phyloP scores from a whole-genome alignment of 2,113 vertebrate species.

The Triplophysa rosa region DNA sequence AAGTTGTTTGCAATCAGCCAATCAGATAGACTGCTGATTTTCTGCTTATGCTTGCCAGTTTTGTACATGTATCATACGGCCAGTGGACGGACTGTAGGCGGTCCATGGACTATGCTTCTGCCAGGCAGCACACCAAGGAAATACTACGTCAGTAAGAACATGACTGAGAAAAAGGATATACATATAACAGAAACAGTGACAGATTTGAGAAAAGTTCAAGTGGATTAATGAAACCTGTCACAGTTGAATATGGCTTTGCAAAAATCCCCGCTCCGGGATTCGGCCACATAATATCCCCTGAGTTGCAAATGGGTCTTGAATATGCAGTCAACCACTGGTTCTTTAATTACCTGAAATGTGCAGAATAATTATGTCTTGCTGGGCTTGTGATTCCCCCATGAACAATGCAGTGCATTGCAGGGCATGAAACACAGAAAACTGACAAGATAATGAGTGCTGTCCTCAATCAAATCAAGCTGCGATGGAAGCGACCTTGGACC shows the following conservation, averaged over 20 bases:
- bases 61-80: background rate
- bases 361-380: slow-evolving; percentile 54
- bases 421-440: slow-evolving; percentile 57
- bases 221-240: slow-evolving; percentile 41
- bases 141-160: background rate
- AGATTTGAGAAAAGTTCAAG: slow-evolving; percentile 33
- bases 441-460: slow-evolving; percentile 67
- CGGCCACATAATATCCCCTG: slow-evolving; percentile 43
- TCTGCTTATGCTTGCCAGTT: background rate
- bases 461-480: slow-evolving; percentile 71
- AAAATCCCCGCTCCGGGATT: slow-evolving; percentile 31
- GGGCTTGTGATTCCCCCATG: slow-evolving; percentile 54
- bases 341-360: slow-evolving; percentile 64
- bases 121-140: background rate
- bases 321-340: slow-evolving; percentile 59
- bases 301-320: slow-evolving; percentile 56
- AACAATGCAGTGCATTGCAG: slow-evolving; percentile 62
- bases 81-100: background rate
- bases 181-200: background rate
- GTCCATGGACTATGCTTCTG: background rate
- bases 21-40: background rate
- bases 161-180: background rate
- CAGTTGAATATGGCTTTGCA: slow-evolving; percentile 29
- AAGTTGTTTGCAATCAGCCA: background rate
- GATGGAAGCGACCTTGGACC: slow-evolving; percentile 57